Evolutionary conservation across 2,113 vertebrate species (phyloP), one percentile per base, ranked within the genome.

Genomic region (Alligator sinensis): DNA sequence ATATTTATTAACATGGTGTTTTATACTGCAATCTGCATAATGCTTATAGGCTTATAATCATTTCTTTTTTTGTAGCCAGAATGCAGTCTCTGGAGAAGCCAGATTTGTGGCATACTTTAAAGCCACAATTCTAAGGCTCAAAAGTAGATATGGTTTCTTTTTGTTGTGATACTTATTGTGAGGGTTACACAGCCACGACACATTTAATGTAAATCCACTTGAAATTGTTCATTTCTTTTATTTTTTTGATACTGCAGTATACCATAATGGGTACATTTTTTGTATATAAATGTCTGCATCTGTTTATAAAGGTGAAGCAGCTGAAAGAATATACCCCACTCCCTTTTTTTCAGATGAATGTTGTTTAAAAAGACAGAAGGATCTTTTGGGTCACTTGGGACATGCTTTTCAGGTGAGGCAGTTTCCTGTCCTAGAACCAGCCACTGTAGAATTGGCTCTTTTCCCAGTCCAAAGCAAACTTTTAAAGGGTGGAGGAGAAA

Each of bases 371-470:
- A 24, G 38, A 18, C 64, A 60, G 14, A 74, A 76, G 61, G 58
- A 47, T 11, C 10, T 72, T 72, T 38, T 72, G 68, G 4, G 0
- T 80, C 19, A 11, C 8, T 38, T 54, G 72, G 19, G 25, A 84
- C 55, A 87, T 85, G 58, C 27, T 21, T 5, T 72, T 66, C 30
- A 68, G 64, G 5, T 66, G 64, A 3, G 12, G 24, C 75, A 90
- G 75, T 72, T 72, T 47, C 30, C 64, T 86, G 75, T 27, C 28
- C 3, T 34, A 80, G 16, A 17, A 66, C 55, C 80, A 76, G 62
- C 34, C 68, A 77, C 4, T 4, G 57, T 18, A 10, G n/a, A 76
- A 2, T 11, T 0, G 0, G 27, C 34, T 75, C 14, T 27, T 87
- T 47, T 87, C 75, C 38, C 58, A 38, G 58, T 57, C 14, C 9